These are phyloP conservation scores for Sicus ferrugineus DNA, from an alignment of 2,888 invertebrate genomes.

Conservation along the genomic window DNA sequence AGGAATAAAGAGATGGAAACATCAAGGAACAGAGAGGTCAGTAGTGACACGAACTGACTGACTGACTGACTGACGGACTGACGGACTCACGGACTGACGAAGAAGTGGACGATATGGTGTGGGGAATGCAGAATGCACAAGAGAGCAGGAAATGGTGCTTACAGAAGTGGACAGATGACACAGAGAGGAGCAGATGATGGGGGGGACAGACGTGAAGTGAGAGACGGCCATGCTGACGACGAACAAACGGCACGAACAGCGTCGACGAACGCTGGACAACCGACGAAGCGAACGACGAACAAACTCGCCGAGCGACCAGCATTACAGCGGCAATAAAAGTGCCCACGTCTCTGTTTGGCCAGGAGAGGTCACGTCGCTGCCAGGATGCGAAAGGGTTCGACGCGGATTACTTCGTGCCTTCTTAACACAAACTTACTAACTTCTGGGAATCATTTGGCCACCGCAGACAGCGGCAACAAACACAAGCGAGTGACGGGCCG, in stretches of 20 bases:
- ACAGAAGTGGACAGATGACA: no score
- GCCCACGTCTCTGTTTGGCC: background rate
- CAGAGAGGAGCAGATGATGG: no score
- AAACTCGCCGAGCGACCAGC: constrained; percentile 15
- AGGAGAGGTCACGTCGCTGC: background rate
- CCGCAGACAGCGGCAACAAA: constrained; percentile 46
- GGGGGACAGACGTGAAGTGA: no score
- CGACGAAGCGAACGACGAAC: background rate
- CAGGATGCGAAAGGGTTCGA: constrained; percentile 13
- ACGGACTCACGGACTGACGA: background rate
- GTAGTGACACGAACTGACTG: background rate
- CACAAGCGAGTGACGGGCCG: constrained; percentile 35
- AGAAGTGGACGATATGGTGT: no score
- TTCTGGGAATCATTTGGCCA: constrained; percentile 47
- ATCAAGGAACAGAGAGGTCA: background rate
- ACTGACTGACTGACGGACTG: background rate
- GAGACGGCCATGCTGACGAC: no score
- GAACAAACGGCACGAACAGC: no score
- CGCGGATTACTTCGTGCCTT: constrained; percentile 15
- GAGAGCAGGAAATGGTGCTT: no score
- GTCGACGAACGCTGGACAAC: background rate
- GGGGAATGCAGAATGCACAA: no score
- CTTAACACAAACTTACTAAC: constrained; percentile 36
- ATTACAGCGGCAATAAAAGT: constrained; percentile 2
- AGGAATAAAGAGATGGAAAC: background rate